phyloP scores from a whole-genome alignment of 2,888 invertebrate genomes.

The Chelonus formosanus region DNA sequence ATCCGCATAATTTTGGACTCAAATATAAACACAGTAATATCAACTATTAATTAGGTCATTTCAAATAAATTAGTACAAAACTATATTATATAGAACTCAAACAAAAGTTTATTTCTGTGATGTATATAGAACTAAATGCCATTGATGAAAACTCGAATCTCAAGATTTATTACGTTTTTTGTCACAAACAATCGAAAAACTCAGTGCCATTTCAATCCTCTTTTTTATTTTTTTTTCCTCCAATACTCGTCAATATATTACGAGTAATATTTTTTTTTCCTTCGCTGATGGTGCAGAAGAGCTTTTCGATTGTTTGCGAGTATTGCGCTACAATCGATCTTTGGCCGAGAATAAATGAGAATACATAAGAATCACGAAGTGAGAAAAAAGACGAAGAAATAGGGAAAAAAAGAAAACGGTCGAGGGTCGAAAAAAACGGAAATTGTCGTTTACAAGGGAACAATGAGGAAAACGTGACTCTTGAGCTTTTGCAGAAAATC shows the following conservation, averaged over 20 bases:
- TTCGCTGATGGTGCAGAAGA: slow-evolving; percentile 16
- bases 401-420: slow-evolving; percentile 6
- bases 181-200: too few relatives aligned
- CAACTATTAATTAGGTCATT: too few relatives aligned
- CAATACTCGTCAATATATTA: background rate
- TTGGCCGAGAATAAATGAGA: background rate
- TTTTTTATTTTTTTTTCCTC: background rate
- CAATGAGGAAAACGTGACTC: slow-evolving; percentile 13
- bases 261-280: too few relatives aligned
- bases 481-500: slow-evolving; percentile 1
- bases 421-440: slow-evolving; percentile 7
- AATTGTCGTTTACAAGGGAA: slow-evolving; percentile 22
- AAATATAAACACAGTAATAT: too few relatives aligned
- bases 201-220: too few relatives aligned
- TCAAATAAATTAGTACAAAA: too few relatives aligned
- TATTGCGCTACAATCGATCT: slow-evolving; percentile 16
- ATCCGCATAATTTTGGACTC: too few relatives aligned
- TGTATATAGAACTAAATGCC: too few relatives aligned
- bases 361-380: background rate
- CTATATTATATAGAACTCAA: too few relatives aligned
- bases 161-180: too few relatives aligned
- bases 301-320: slow-evolving; percentile 16
- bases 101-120: too few relatives aligned
- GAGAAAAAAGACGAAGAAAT: slow-evolving; percentile 6
- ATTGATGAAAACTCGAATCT: too few relatives aligned